Conservation (phyloP, 1,140 invertebrate species). For the Ylistrum balloti region DNA sequence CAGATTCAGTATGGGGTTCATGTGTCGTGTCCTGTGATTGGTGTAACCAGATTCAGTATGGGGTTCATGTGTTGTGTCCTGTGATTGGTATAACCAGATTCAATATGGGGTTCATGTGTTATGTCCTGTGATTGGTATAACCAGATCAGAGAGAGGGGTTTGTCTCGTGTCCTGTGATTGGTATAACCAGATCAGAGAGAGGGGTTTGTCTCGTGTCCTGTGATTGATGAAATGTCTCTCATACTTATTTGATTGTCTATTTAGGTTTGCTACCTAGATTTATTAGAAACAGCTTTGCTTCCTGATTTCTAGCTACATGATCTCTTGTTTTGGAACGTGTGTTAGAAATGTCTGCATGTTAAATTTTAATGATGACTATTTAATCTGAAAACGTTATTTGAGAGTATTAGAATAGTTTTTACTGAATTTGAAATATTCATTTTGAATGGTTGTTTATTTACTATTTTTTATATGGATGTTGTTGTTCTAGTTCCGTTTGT, state of each 20-base stretch:
- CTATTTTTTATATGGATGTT: background rate
- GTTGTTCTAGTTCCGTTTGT: background rate
- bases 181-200: background rate
- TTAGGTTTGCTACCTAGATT: background rate
- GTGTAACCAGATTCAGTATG: no score
- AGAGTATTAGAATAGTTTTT: background rate
- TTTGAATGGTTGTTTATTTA: conserved; percentile 50
- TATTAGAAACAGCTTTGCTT: background rate
- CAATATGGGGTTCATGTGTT: background rate
- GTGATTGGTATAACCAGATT: no score
- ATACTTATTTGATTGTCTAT: background rate
- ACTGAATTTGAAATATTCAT: background rate
- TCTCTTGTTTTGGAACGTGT: background rate
- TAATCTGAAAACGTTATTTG: no score
- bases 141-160: no score
- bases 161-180: no score
- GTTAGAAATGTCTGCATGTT: background rate
- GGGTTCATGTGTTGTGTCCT: no score
- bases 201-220: background rate
- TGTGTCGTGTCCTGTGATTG: no score
- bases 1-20: no score
- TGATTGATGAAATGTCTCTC: background rate
- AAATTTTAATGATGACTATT: background rate
- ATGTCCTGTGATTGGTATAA: background rate
- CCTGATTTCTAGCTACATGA: background rate